These are phyloP conservation scores for Brachionus paranguensis DNA, from an alignment of 1,140 invertebrate genomes.

Conservation along the genomic window DNA sequence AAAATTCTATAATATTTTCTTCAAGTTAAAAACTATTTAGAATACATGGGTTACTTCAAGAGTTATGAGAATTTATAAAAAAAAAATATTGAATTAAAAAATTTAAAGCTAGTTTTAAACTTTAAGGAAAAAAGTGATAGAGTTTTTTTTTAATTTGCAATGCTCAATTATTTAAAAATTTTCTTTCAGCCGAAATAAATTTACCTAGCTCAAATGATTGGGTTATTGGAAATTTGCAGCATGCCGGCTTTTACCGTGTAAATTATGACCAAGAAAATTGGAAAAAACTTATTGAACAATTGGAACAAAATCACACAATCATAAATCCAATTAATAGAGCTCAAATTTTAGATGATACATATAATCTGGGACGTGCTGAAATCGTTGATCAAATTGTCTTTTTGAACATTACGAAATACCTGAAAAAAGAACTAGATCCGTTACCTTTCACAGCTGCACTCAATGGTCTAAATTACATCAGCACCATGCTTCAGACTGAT, in stretches of 20 bases:
- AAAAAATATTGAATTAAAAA: too few species aligned
- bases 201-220: constrained; percentile 47
- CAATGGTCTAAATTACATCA: background rate
- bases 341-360: constrained; percentile 56
- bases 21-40: too few species aligned
- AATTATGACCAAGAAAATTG: constrained; percentile 74
- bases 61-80: too few species aligned
- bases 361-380: constrained; percentile 52
- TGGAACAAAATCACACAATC: background rate
- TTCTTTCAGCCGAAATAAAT: constrained; percentile 70
- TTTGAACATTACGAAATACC: constrained; percentile 52
- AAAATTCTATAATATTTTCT: background rate
- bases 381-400: constrained; percentile 42
- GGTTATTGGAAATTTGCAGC: constrained; percentile 76
- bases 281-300: constrained; percentile 47
- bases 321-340: constrained; percentile 50
- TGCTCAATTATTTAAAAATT: constrained; percentile 67
- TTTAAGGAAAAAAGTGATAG: too few species aligned
- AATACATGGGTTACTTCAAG: too few species aligned
- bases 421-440: constrained; percentile 52
- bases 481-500: background rate
- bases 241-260: constrained; percentile 77
- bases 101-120: too few species aligned
- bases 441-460: constrained; percentile 52
- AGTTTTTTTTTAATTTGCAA: too few species aligned